Base-by-base conservation (phyloP, 2,888 invertebrate species). In the Argyresthia goedartella region DNA sequence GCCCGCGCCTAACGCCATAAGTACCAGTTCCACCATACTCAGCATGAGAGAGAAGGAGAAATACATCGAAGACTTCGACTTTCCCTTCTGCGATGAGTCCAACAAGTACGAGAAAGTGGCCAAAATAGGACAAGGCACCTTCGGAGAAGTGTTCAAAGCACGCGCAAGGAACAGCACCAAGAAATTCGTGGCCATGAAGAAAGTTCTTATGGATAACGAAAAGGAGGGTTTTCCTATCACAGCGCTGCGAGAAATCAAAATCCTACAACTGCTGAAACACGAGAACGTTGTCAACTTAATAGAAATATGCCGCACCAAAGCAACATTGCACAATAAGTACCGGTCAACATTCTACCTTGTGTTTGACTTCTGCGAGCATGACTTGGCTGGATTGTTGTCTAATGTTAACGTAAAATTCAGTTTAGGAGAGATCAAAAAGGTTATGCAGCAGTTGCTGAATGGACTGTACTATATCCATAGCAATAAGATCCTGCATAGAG, bases 171-270 rank as follows among this genome's bases (percentile, higher is more conserved):
- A 85, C 50, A 94, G 95, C 57, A 93, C 92, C 51, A 94, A 94
- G 77, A 92, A 95, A 68, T 93, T 97, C 69, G 99, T 99, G 0
- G 99, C 99, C 0, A 93, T 99, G 93, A 99, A 99, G 71, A 99
- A 99, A 82, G 98, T 99, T 9, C 81, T 99, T 3, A 99, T 99
- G 98, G 99, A 99, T 68, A 99, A 99, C 79, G 99, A 99, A 85
- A 99, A 98, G 76, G 99, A 99, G 89, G 99, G 99, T 49, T 99
- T 99, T 74, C 99, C 99, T 0, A 99, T 99, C 59, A 99, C 99
- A 41, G 99, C 99, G 0, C 73, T 99, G 57, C 89, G 99, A 63
- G 99, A 99, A 88, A 98, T 99, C 54, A 92, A 95, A 66, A 99
- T 99, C 65, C 78, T 99, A 42, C 98, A 99, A 71, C 88, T 96